These are phyloP conservation scores for Selene dorsalis DNA, from an alignment of 2,797 vertebrate genomes.

Conservation along the genomic window DNA sequence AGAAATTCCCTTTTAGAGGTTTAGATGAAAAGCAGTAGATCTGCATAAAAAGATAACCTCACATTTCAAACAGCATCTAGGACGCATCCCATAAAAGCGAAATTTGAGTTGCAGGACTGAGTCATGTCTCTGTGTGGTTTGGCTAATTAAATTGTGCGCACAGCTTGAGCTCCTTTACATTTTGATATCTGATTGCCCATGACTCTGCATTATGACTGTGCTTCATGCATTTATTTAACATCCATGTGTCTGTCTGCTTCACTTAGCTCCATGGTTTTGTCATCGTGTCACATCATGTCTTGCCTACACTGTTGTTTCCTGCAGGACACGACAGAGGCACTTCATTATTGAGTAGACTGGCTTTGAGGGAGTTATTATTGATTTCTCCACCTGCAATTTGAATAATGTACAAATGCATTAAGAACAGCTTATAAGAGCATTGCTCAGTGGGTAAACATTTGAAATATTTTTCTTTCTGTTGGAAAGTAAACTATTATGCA, in stretches of 20 bases:
- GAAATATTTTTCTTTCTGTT: conserved; percentile 14
- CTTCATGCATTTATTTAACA: conserved; percentile 18
- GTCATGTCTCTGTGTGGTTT: conserved; percentile 25
- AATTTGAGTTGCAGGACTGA: conserved; percentile 7
- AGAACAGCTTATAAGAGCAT: conserved; percentile 11
- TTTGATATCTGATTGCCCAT: conserved; percentile 23
- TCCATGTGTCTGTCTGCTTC: conserved; percentile 1
- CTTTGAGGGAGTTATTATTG: conserved; percentile 34
- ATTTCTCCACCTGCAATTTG: conserved; percentile 31
- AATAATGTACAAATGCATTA: conserved; percentile 17
- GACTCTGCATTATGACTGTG: conserved; percentile 30
- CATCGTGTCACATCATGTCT: conserved; percentile 21
- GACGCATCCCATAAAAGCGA: not conserved
- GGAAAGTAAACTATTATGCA: not conserved
- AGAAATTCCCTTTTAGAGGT: not conserved
- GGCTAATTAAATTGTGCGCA: conserved; percentile 26
- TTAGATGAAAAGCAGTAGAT: conserved; percentile 15
- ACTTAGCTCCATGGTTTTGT: not conserved
- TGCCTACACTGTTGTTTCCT: conserved; percentile 14
- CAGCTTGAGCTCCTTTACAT: conserved; percentile 18
- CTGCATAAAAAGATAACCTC: not conserved
- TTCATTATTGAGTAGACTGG: conserved; percentile 36
- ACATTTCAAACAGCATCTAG: conserved; percentile 6
- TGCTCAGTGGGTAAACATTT: conserved; percentile 25
- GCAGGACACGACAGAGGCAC: conserved; percentile 9